These are phyloP conservation scores for Podarcis muralis DNA, from an alignment of 2,113 vertebrate genomes.

Conservation along the genomic window DNA sequence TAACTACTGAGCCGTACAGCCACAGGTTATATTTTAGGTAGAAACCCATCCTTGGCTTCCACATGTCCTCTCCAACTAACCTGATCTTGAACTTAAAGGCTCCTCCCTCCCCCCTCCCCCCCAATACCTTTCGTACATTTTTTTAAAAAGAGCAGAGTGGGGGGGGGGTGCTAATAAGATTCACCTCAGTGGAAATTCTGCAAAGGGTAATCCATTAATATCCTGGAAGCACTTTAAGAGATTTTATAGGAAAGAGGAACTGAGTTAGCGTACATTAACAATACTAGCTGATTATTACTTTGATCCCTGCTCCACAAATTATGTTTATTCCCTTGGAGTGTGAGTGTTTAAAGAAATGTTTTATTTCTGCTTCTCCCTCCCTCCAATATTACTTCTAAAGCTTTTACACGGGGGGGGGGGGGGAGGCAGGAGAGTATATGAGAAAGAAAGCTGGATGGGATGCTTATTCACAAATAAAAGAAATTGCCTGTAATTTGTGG, in stretches of 20 bases:
- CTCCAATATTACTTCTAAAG: conserved; percentile 25
- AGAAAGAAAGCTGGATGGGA: conserved; percentile 48
- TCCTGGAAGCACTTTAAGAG: conserved; percentile 21
- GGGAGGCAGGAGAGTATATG: background rate
- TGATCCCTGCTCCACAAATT: conserved; percentile 55
- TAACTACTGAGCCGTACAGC: too few relatives aligned
- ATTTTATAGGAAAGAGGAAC: conserved; percentile 8
- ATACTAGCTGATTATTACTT: conserved; percentile 46
- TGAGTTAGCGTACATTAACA: background rate
- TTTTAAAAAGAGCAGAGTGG: background rate
- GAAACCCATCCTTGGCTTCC: background rate
- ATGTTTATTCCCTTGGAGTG: conserved; percentile 26
- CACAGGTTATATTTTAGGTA: background rate
- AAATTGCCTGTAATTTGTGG: conserved; percentile 74
- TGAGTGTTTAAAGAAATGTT: background rate
- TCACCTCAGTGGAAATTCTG: conserved; percentile 11
- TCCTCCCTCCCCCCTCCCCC: background rate
- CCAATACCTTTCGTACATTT: background rate
- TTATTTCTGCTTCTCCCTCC: background rate
- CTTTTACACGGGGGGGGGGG: conserved; percentile 25
- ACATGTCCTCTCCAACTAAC: background rate
- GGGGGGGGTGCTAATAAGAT: background rate
- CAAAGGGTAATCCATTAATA: conserved; percentile 28
- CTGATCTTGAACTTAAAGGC: conserved; percentile 17
- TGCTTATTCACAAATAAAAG: conserved; percentile 73